These are phyloP conservation scores for Aphidius colemani DNA, from an alignment of 2,888 invertebrate species.

Conservation along the genomic window DNA sequence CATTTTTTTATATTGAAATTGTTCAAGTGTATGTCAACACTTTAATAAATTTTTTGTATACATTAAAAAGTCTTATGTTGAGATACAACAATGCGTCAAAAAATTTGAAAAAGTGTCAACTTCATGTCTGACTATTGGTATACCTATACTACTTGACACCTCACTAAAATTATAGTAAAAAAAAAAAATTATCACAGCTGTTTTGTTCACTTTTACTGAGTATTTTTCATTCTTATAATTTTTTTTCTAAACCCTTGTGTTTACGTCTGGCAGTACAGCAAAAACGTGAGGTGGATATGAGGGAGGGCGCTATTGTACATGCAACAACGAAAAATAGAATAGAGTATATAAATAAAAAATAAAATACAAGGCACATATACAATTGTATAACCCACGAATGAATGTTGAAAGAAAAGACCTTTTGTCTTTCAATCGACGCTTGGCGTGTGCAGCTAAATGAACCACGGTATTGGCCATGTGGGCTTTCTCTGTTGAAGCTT, in stretches of 20 bases:
- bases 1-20: no score
- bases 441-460: conserved; percentile 36
- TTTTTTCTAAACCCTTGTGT: conserved; percentile 6
- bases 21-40: no score
- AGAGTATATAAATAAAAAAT: conserved; percentile 10
- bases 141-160: no score
- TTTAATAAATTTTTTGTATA: no score
- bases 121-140: no score
- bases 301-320: conserved; percentile 39
- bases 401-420: conserved; percentile 37
- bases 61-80: no score
- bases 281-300: conserved; percentile 46
- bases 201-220: conserved; percentile 14
- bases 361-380: conserved; percentile 33
- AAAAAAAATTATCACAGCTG: neutral
- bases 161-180: neutral
- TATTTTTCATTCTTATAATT: conserved; percentile 8
- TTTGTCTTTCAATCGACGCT: conserved; percentile 46
- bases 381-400: conserved; percentile 18
- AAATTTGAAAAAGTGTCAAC: no score
- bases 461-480: conserved; percentile 27
- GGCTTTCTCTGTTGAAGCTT: conserved; percentile 9
- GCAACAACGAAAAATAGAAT: conserved; percentile 32
- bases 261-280: conserved; percentile 49
- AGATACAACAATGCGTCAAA: no score